Evolutionary conservation across 2,888 invertebrate genomes (phyloP).

Genomic region (Agelastica alni): DNA sequence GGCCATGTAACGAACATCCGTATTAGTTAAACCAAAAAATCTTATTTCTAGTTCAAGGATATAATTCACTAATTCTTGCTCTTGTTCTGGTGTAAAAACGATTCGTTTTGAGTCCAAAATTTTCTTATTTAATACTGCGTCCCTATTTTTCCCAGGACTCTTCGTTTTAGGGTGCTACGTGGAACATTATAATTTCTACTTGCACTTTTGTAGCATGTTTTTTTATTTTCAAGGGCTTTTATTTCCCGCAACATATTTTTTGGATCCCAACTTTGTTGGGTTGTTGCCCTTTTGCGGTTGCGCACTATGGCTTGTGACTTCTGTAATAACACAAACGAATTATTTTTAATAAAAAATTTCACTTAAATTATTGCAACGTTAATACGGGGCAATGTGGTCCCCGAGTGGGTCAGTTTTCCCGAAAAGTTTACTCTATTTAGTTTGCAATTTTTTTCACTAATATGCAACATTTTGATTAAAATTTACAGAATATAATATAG

Average conservation of each 20-base stretch:
- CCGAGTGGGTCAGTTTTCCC: too few relatives aligned
- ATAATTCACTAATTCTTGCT: slow-evolving; percentile 11
- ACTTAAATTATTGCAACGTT: too few relatives aligned
- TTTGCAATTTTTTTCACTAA: too few relatives aligned
- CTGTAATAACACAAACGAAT: slow-evolving; percentile 13
- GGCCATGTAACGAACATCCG: slow-evolving; percentile 10
- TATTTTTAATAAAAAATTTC: slow-evolving; percentile 7
- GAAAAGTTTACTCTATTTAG: too few relatives aligned
- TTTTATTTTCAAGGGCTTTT: not conserved
- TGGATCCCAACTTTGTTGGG: slow-evolving; percentile 9
- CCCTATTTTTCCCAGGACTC: slow-evolving; percentile 13
- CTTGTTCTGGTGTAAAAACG: slow-evolving; percentile 9
- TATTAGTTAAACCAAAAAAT: slow-evolving; percentile 7
- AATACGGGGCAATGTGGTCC: too few relatives aligned
- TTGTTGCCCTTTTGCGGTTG: slow-evolving; percentile 4
- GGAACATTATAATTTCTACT: slow-evolving; percentile 10
- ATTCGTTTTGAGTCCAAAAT: slow-evolving; percentile 8
- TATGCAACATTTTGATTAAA: too few relatives aligned
- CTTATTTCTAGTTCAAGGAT: slow-evolving; percentile 13
- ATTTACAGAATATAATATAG: too few relatives aligned
- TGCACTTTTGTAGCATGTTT: slow-evolving; percentile 6
- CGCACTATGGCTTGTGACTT: slow-evolving; percentile 9
- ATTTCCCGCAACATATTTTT: too few relatives aligned
- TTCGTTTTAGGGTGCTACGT: slow-evolving; percentile 10
- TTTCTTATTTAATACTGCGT: slow-evolving; percentile 9